Evolutionary conservation across 2,888 invertebrate species (phyloP), one percentile per base, ranked within the genome.

Genomic region (Ectemnius continuus): DNA sequence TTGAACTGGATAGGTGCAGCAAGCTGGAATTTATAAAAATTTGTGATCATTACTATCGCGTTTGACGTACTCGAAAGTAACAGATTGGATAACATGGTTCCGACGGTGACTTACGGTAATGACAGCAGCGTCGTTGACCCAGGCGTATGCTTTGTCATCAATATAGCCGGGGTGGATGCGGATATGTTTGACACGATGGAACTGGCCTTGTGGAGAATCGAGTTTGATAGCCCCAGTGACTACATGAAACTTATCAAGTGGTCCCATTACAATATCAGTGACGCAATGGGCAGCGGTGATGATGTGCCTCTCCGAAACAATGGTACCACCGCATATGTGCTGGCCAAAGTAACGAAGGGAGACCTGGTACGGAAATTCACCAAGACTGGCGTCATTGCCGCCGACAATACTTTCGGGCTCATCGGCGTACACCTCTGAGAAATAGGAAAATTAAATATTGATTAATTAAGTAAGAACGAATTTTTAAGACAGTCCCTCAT

Each of bases 71-170:
- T n/a, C 28, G 8, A 36, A 36, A 36, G 4, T 36, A 36, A 36
- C 4, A 6, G 11, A 36, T 6, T 36, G 8, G 2, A 23, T 23
- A 23, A 47, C 13, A 47, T 47, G 2, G 23, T 23, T 23, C 23
- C 23, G 2, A 23, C 1, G 3, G 2, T 36, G 6, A 60, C 76
- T 79, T 66, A 83, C 84, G 18, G 70, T 78, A 14, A 85, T 52
- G 5, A 84, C 48, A 2, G 84, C 85, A 4, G 82, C 61, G 60
- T 85, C 85, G 52, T 85, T 75, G 2, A 18, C 47, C 76, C 76
- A 84, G 6, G 52, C 52, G 16, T 52, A 14, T 16, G 5, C 14
- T 1, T 1, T 14, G 2, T 16, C 56, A 13, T 47, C 58, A 8
- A 70, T 71, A 57, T 76, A 82, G 1, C 47, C 47, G 5, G 61